Percentiles rank a stretch among this genome's conserved stretches.
Conservation (phyloP, 2,797 vertebrate species). For the Rhyacichthys aspro region DNA sequence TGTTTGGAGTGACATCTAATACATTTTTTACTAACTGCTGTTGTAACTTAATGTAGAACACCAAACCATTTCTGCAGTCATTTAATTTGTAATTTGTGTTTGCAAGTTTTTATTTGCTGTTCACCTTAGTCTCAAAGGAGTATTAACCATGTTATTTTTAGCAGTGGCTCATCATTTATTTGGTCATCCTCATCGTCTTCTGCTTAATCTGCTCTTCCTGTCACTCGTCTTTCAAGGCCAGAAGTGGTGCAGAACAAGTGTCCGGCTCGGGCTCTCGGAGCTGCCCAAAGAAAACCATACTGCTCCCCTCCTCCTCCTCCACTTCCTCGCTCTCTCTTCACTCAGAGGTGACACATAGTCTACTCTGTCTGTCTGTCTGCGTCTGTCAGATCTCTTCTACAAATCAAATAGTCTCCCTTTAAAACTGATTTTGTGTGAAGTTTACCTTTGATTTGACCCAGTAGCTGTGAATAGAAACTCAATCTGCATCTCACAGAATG, state of each 20-base stretch:
- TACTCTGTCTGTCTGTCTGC: slow-evolving; percentile 47
- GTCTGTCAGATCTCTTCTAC: slow-evolving; percentile 18
- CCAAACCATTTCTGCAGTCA: no score
- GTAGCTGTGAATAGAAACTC: slow-evolving; percentile 2
- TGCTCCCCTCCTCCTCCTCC: slow-evolving; percentile 85
- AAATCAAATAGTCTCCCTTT: slow-evolving; percentile 5
- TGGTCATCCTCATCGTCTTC: slow-evolving; percentile 24
- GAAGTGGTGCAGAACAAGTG: slow-evolving; percentile 73
- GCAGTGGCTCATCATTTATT: slow-evolving; percentile 19
- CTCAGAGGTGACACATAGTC: slow-evolving; percentile 78
- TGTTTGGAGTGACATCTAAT: no score
- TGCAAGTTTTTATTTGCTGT: neutral
- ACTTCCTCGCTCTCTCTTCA: slow-evolving; percentile 79
- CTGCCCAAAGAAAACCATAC: slow-evolving; percentile 99
- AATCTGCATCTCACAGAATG: slow-evolving; percentile 47
- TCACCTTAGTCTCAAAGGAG: slow-evolving; percentile 5
- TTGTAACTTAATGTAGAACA: no score
- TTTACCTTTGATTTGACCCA: slow-evolving; percentile 6
- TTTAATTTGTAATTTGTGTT: neutral
- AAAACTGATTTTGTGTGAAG: slow-evolving; percentile 1
- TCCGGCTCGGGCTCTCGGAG: slow-evolving; percentile 82
- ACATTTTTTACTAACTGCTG: no score
- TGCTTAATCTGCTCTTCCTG: slow-evolving; percentile 45
- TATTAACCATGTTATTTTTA: neutral
- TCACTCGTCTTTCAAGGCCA: slow-evolving; percentile 77